Percentiles rank a stretch among this genome's conserved stretches.
Evolutionary conservation across 2,888 invertebrate genomes (phyloP).

Genomic region (Mythimna lalbum): DNA sequence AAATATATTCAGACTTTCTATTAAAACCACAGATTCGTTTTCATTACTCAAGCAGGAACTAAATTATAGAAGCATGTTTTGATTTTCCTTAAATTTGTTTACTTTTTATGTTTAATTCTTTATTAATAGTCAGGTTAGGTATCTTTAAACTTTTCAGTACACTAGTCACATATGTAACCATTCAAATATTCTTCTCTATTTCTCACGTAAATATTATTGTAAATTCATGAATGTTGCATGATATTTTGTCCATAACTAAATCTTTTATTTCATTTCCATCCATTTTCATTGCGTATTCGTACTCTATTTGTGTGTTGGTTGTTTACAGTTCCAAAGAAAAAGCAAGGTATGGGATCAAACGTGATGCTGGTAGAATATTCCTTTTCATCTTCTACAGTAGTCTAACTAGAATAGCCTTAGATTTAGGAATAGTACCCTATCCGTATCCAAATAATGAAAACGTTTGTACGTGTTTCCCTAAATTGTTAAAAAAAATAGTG

Average conservation of each 20-base stretch:
- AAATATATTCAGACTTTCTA: constrained; percentile 22
- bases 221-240: constrained; percentile 83
- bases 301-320: constrained; percentile 91
- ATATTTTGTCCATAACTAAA: constrained; percentile 66
- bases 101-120: constrained; percentile 25
- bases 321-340: constrained; percentile 96
- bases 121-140: constrained; percentile 46
- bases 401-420: constrained; percentile 87
- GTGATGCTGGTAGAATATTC: constrained; percentile 91
- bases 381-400: constrained; percentile 89
- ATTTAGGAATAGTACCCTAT: constrained; percentile 82
- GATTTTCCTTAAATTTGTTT: constrained; percentile 30
- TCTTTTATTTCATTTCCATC: constrained; percentile 71
- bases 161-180: constrained; percentile 55
- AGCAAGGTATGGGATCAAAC: constrained; percentile 92
- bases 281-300: constrained; percentile 84
- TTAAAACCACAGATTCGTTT: constrained; percentile 28
- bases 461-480: constrained; percentile 72
- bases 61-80: constrained; percentile 62
- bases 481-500: constrained; percentile 27
- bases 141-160: constrained; percentile 36
- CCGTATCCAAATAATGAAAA: constrained; percentile 60
- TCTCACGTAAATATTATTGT: constrained; percentile 50
- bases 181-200: constrained; percentile 31
- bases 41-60: constrained; percentile 28